A percentile compares a stretch with the other conserved stretches of the same genome.
phyloP scores from a whole-genome alignment of 2,888 invertebrate genomes.

The Busseola fusca region DNA sequence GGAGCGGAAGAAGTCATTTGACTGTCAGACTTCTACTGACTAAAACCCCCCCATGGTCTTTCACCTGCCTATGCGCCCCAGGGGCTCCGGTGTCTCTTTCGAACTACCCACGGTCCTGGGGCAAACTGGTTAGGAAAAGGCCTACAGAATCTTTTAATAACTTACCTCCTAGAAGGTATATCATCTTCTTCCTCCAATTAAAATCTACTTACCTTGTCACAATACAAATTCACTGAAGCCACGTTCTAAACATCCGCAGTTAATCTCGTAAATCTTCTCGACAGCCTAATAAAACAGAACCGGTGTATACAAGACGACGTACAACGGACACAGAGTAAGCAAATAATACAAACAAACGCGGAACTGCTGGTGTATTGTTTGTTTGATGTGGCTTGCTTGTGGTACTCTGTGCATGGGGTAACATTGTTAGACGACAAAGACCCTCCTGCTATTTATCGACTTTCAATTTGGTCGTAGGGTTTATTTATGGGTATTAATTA shows the following conservation, averaged over 20 bases:
- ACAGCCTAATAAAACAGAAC: conserved; percentile 26
- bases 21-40: too few relatives aligned
- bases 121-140: not conserved
- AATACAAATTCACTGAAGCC: not conserved
- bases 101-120: too few relatives aligned
- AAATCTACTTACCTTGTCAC: not conserved
- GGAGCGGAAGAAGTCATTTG: too few relatives aligned
- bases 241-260: not conserved
- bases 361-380: conserved; percentile 33
- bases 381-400: not conserved
- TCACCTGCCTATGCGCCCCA: too few relatives aligned
- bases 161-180: not conserved
- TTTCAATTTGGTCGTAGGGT: not conserved
- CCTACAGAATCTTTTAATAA: not conserved
- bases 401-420: not conserved
- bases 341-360: conserved; percentile 24
- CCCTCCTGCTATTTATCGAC: not conserved
- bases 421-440: not conserved
- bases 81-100: accelerated
- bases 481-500: not conserved
- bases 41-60: too few relatives aligned
- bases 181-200: not conserved
- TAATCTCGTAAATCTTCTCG: conserved; percentile 24
- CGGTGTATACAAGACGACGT: conserved; percentile 20
- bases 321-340: conserved; percentile 35